A percentile compares a stretch with the other conserved stretches of the same genome.
phyloP scores from a whole-genome alignment of 1,140 invertebrate species.

The Apis mellifera region DNA sequence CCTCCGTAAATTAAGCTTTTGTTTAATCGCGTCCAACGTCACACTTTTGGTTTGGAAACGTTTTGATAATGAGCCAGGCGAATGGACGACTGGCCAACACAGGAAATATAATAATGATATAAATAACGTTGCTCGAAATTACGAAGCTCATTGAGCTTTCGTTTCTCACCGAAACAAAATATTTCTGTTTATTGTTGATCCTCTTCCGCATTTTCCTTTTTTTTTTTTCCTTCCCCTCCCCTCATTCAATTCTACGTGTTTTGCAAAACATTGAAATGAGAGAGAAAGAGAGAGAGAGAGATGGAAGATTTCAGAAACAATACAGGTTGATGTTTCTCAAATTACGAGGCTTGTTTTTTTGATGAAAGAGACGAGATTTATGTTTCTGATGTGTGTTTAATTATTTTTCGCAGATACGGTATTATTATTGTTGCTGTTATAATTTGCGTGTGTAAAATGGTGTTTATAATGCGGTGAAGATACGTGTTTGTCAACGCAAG shows the following conservation, averaged over 20 bases:
- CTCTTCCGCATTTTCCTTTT: background rate
- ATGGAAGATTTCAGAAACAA: background rate
- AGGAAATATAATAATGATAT: constrained; percentile 44
- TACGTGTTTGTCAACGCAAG: too few species aligned
- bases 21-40: constrained; percentile 62
- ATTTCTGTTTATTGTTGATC: background rate
- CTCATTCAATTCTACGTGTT: background rate
- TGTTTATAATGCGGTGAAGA: too few species aligned
- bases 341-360: background rate
- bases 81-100: constrained; percentile 8
- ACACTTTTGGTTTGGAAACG: constrained; percentile 22
- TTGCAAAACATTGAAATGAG: background rate
- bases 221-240: background rate
- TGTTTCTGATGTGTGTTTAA: too few species aligned
- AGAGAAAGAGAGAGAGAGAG: too few species aligned
- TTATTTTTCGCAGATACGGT: too few species aligned
- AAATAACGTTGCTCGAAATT: constrained; percentile 10
- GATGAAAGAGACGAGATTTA: background rate
- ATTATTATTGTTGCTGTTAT: too few species aligned
- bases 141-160: constrained; percentile 16
- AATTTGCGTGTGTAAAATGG: too few species aligned
- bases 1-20: constrained; percentile 61
- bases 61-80: constrained; percentile 36
- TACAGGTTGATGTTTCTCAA: background rate
- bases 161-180: background rate